Evolutionary conservation across 2,113 vertebrate genomes (phyloP).

Genomic region (Neogale vison): DNA sequence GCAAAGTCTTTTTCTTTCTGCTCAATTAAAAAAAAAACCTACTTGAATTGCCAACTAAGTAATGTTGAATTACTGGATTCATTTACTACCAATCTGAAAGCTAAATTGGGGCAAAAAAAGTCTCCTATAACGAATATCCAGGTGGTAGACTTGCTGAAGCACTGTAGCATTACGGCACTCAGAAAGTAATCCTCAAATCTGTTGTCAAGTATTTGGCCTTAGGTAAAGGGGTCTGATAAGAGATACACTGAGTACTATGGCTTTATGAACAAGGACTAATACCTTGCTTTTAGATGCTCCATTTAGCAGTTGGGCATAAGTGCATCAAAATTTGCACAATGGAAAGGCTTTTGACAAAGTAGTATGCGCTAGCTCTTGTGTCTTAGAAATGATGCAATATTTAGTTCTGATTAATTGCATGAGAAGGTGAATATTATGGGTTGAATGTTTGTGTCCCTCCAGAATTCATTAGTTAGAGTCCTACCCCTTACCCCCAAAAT

Average conservation of each 20-base stretch:
- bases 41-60: background rate
- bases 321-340: background rate
- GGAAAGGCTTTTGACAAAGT: background rate
- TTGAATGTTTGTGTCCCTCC: background rate
- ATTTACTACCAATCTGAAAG: background rate
- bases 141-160: background rate
- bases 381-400: background rate
- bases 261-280: background rate
- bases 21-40: background rate
- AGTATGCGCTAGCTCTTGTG: background rate
- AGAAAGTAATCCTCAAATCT: background rate
- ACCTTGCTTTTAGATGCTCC: background rate
- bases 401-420: constrained; percentile 30
- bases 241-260: background rate
- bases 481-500: background rate
- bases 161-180: background rate
- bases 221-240: background rate
- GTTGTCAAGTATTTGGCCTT: background rate
- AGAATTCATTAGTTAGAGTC: background rate
- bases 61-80: background rate
- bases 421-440: background rate
- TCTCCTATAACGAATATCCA: background rate
- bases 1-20: constrained; percentile 22
- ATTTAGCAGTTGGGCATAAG: background rate
- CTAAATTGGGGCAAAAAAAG: background rate